Percentiles rank a stretch among this genome's conserved stretches.
phyloP scores from a whole-genome alignment of 2,113 vertebrate genomes.

The Cinclus mexicanus region DNA sequence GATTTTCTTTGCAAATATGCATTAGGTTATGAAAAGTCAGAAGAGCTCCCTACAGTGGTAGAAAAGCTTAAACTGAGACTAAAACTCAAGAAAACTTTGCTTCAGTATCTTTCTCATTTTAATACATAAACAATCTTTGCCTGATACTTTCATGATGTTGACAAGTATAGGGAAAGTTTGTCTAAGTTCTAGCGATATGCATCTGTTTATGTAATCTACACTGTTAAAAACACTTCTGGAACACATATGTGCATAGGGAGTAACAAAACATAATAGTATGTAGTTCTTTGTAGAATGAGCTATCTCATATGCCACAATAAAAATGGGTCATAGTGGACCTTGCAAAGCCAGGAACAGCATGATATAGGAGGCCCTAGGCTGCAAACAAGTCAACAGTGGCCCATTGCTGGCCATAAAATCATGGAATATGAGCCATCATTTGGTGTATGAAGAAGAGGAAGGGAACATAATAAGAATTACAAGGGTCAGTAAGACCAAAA shows the following conservation, averaged over 20 bases:
- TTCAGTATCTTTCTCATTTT: not conserved
- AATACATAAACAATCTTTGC: not conserved
- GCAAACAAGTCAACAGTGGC: not conserved
- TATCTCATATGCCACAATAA: not conserved
- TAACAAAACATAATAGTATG: not conserved
- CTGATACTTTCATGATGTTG: not conserved
- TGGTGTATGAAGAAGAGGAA: not conserved
- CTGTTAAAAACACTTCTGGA: not conserved
- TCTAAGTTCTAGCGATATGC: not conserved
- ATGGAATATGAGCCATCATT: rapidly evolving
- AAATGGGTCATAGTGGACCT: not conserved
- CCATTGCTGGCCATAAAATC: not conserved
- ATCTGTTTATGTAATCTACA: not conserved
- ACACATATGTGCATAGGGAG: not conserved
- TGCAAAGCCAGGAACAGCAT: not conserved
- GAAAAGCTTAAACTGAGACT: not conserved
- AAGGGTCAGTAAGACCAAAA: not conserved
- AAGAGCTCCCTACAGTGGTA: not conserved
- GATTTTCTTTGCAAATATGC: not conserved
- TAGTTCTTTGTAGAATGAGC: not conserved
- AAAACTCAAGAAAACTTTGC: not conserved
- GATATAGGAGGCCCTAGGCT: not conserved
- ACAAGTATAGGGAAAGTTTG: not conserved
- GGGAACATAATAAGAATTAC: not conserved
- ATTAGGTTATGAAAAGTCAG: not conserved